phyloP scores from a whole-genome alignment of 1,140 invertebrate species.

The Ooceraea biroi region DNA sequence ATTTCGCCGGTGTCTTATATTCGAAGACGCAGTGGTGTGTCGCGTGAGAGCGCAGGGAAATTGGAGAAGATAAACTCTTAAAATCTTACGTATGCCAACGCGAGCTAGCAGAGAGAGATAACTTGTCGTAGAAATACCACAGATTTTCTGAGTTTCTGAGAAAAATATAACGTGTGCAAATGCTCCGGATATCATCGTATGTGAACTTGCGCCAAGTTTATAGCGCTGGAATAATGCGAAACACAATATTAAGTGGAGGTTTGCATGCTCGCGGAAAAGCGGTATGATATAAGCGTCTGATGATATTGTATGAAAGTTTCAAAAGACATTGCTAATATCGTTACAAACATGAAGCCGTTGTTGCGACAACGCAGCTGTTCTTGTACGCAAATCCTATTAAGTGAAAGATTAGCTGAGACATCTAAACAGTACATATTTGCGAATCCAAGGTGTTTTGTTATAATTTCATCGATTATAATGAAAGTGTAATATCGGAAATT shows the following conservation, averaged over 20 bases:
- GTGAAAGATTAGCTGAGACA: constrained; percentile 11
- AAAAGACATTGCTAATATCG: constrained; percentile 26
- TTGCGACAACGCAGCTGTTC: constrained; percentile 22
- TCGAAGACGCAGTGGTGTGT: neutral
- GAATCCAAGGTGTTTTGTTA: neutral
- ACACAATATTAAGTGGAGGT: neutral
- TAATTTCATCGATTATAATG: no score
- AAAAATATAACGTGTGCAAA: neutral
- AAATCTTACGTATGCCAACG: neutral
- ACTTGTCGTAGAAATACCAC: neutral
- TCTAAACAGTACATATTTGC: neutral
- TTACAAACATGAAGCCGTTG: constrained; percentile 8
- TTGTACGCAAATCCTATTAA: constrained; percentile 6
- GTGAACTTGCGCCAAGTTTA: neutral
- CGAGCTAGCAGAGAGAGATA: no score
- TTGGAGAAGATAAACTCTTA: neutral
- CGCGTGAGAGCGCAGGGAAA: constrained; percentile 1
- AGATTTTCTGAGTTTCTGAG: neutral
- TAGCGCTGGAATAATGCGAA: neutral
- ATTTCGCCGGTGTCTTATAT: neutral
- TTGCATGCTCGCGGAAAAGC: neutral
- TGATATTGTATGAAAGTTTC: constrained; percentile 36
- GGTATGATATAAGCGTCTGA: constrained; percentile 10
- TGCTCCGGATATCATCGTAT: neutral
- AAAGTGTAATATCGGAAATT: no score